Percentiles rank a stretch among this genome's conserved stretches.
Evolutionary conservation across 2,113 vertebrate species (phyloP).

Genomic region (Pampusana beccarii): DNA sequence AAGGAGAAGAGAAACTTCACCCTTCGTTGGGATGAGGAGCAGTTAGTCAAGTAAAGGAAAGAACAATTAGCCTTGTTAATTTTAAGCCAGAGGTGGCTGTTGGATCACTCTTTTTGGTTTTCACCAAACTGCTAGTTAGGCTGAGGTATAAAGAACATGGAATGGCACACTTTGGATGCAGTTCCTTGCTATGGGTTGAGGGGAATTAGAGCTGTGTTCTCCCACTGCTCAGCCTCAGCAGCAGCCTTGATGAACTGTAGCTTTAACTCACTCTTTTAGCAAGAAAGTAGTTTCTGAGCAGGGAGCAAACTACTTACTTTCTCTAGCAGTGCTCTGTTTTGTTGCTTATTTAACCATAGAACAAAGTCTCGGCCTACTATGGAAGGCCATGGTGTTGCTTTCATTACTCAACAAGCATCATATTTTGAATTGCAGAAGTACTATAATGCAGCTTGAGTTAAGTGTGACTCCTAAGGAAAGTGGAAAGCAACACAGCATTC

Average conservation of each 20-base stretch:
- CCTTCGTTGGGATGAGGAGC: background rate
- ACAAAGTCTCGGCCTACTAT: background rate
- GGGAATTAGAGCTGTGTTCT: background rate
- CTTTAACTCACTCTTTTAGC: background rate
- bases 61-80: background rate
- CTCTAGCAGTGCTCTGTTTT: background rate
- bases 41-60: background rate
- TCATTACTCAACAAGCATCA: background rate
- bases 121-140: background rate
- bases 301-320: background rate
- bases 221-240: background rate
- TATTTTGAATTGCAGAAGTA: background rate
- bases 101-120: background rate
- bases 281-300: background rate
- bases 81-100: background rate
- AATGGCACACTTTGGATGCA: rapidly evolving
- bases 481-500: background rate
- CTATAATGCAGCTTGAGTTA: background rate
- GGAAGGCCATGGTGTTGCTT: background rate
- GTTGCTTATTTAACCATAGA: background rate
- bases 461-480: background rate
- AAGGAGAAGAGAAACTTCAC: background rate
- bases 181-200: background rate
- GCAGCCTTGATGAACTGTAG: background rate
- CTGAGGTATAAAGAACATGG: background rate